Conservation (phyloP, 2,888 invertebrate species). For the Drosophila paramelanica region DNA sequence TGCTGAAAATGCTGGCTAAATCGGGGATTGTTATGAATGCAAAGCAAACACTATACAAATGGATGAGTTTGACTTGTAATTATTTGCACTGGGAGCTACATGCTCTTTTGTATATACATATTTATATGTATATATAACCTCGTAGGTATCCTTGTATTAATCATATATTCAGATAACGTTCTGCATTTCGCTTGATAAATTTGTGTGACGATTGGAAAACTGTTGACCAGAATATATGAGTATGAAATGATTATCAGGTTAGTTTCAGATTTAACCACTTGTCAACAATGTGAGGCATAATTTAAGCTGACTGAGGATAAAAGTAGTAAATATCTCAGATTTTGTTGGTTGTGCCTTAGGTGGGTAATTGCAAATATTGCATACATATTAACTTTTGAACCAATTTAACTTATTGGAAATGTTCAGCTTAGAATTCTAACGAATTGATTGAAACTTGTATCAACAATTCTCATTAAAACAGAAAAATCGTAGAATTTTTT, state of each 20-base stretch:
- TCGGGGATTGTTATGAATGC: constrained; percentile 16
- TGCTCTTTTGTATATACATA: no score
- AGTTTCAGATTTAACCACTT: neutral
- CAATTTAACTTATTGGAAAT: neutral
- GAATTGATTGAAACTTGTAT: neutral
- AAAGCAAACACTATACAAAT: constrained; percentile 15
- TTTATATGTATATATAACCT: neutral
- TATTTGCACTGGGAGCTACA: neutral
- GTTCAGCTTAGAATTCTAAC: neutral
- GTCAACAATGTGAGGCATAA: no score
- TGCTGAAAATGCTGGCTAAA: constrained; percentile 1
- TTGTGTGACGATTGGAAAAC: no score
- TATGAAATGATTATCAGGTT: neutral
- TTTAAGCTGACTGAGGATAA: no score
- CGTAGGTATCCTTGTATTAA: neutral
- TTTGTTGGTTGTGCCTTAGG: neutral
- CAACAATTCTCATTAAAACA: neutral
- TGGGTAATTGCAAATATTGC: neutral
- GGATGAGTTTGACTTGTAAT: constrained; percentile 15
- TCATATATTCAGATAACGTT: constrained; percentile 1
- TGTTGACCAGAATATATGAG: no score
- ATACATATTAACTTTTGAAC: neutral
- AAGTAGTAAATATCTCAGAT: neutral
- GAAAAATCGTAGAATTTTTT: neutral
- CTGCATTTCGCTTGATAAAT: no score